Base-by-base conservation (phyloP, 1,140 invertebrate genomes). In the Heliconius eleuchia region DNA sequence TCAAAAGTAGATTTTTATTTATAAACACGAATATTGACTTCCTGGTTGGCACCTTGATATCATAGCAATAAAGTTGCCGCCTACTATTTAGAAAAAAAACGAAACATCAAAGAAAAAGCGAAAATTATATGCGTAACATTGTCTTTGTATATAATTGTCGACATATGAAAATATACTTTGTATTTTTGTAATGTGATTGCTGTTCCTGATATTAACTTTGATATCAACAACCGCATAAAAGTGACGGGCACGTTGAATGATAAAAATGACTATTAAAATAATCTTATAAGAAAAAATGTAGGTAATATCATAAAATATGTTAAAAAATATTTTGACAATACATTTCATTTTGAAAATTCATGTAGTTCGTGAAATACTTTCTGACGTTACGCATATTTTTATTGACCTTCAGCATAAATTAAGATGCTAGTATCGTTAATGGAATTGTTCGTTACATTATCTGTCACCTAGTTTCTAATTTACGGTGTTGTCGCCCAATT, bases 81-180 rank as follows among this genome's bases (percentile, higher is more conserved):
- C 27, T 30, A 27, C 27, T 27, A 66, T 66, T 30, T 66, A 66
- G 11, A 30, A 66, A 66, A 66, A 66, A 16, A 66, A 16, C 6
- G 7, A 19, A 66, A 66, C 60, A 30, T 66, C 60, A 66, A 66
- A 66, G 60, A 66, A 66, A 66, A 66, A 66, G 13, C 23, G 4
- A 66, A 30, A 66, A 30, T 66, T 30, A 30, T 66, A 30, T 30
- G 60, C 60, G 60, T 66, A 66, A 66, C 60, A 66, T 66, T 66
- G 60, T 66, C 60, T 66, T 66, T 66, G 60, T 66, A 11, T 66
- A 30, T 66, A n/a, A 27, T 27, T 27, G 60, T 66, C 60, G 60
- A 66, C 60, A 66, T 66, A 30, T 30, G 60, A 30, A 66, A 27
- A 30, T 66, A 66, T 66, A 30, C 27, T 27, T 16, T 66, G 60